Conservation (phyloP, 2,113 vertebrate genomes). For the Heptranchias perlo region DNA sequence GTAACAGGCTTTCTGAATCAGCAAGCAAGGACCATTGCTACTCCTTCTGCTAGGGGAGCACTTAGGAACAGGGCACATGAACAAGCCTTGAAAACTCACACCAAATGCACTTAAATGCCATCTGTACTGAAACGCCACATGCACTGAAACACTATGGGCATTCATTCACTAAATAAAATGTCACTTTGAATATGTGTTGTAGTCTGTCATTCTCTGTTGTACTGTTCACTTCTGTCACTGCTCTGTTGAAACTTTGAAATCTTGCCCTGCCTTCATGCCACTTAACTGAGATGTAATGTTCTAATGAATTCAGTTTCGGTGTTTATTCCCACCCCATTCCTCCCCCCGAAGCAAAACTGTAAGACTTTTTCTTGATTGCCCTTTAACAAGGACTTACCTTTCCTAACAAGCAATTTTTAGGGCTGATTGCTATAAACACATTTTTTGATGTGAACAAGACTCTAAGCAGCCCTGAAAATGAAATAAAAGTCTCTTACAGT, state of each 20-base stretch:
- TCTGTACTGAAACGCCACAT: background rate
- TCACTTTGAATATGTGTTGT: background rate
- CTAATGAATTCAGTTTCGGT: background rate
- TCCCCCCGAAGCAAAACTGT: background rate
- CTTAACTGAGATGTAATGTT: background rate
- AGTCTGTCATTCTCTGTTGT: background rate
- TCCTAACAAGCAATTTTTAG: background rate
- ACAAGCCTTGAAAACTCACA: background rate
- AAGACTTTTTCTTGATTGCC: background rate
- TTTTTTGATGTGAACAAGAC: background rate
- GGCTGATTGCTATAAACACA: background rate
- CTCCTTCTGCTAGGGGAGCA: background rate
- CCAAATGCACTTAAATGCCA: background rate
- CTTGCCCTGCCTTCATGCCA: background rate
- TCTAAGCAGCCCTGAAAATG: background rate
- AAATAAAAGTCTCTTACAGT: background rate
- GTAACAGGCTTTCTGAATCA: background rate
- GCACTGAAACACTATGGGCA: background rate
- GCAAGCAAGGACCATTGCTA: background rate
- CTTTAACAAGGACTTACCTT: background rate
- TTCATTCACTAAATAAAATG: background rate
- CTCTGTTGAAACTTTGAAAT: background rate
- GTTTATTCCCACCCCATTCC: background rate
- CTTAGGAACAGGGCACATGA: background rate
- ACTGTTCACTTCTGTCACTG: background rate